Percentiles rank a stretch among this genome's conserved stretches.
Conservation (phyloP, 2,797 vertebrate genomes). For the Carapus acus region DNA sequence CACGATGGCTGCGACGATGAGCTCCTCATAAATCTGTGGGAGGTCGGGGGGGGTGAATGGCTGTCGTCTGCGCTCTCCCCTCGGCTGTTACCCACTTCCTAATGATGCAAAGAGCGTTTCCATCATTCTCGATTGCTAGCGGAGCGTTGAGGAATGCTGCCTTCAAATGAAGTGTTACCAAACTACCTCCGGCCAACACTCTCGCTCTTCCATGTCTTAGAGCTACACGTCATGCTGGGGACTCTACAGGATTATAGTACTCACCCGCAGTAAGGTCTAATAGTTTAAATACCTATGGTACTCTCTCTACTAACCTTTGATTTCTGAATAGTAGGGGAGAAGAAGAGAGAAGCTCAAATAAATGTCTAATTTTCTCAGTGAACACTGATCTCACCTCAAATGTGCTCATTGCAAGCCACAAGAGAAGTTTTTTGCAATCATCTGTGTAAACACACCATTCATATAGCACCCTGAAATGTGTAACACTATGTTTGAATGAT, state of each 20-base stretch:
- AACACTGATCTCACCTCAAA: conserved; percentile 22
- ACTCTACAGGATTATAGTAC: conserved; percentile 72
- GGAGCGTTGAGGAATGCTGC: conserved; percentile 69
- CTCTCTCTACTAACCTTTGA: conserved; percentile 79
- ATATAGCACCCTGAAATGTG: conserved; percentile 7
- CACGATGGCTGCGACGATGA: conserved; percentile 19
- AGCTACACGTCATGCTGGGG: conserved; percentile 74
- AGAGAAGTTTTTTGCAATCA: conserved; percentile 21
- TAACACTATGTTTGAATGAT: not conserved
- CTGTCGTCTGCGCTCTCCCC: too few species aligned
- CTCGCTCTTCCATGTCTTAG: conserved; percentile 69
- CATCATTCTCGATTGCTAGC: conserved; percentile 58
- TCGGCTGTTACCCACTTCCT: too few species aligned
- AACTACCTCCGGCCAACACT: conserved; percentile 78
- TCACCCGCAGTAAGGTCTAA: conserved; percentile 78
- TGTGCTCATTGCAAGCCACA: conserved; percentile 32
- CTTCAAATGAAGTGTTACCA: conserved; percentile 81
- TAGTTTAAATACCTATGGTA: conserved; percentile 69
- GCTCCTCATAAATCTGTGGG: too few species aligned
- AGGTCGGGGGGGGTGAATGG: too few species aligned
- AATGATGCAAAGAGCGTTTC: conserved; percentile 54
- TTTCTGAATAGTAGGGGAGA: conserved; percentile 81
- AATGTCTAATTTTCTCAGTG: conserved; percentile 63
- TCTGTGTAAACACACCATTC: conserved; percentile 19
- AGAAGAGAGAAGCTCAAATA: conserved; percentile 79